These are phyloP conservation scores for Centropus bengalensis DNA, from an alignment of 2,113 vertebrate species.

Conservation along the genomic window DNA sequence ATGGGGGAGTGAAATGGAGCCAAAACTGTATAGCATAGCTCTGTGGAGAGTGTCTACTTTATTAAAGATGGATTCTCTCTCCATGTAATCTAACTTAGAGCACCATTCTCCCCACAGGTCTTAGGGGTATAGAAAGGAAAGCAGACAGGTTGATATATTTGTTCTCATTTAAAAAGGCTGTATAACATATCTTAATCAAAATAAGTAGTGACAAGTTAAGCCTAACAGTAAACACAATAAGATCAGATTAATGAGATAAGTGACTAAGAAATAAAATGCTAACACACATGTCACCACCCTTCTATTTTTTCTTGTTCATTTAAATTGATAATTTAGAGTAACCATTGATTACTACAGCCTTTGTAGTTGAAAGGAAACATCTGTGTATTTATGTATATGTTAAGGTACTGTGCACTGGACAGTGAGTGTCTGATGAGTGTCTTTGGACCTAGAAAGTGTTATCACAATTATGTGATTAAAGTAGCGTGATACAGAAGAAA, in stretches of 20 bases:
- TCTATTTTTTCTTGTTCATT: background rate
- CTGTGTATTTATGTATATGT: background rate
- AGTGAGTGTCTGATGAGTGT: background rate
- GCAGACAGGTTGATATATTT: slow-evolving; percentile 32
- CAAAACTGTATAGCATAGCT: background rate
- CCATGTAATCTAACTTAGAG: background rate
- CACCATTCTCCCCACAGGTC: background rate
- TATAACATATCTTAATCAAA: slow-evolving; percentile 18
- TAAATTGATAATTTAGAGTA: background rate
- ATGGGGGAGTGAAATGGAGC: background rate
- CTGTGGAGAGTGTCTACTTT: background rate
- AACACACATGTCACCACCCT: background rate
- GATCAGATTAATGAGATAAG: background rate
- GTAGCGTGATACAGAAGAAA: background rate
- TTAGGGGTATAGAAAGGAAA: background rate
- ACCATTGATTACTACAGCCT: background rate
- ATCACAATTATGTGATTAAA: background rate
- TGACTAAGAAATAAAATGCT: background rate
- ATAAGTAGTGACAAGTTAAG: background rate
- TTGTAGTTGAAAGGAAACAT: background rate
- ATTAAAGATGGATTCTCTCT: background rate
- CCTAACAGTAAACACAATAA: background rate
- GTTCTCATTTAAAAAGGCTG: background rate
- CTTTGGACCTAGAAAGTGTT: background rate
- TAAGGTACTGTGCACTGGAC: background rate